A percentile compares a stretch with the other conserved stretches of the same genome.
These are phyloP conservation scores for Oscheius myriophilus DNA, from an alignment of 2,888 invertebrate species.

Conservation along the genomic window DNA sequence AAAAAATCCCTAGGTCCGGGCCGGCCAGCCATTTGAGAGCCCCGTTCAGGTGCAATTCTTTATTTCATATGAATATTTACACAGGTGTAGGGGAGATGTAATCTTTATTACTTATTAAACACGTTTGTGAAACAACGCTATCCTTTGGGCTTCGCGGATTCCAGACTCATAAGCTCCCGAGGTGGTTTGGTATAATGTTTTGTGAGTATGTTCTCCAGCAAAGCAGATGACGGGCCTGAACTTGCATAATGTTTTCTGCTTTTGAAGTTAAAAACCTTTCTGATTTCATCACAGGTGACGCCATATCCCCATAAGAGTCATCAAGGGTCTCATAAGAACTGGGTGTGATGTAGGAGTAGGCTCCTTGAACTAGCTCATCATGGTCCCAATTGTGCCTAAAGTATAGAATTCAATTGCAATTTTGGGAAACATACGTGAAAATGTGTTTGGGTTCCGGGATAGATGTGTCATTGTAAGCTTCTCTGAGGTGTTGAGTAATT, in stretches of 20 bases:
- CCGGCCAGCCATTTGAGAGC: no score
- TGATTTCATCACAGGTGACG: background rate
- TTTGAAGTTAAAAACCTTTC: background rate
- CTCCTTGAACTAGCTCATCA: conserved; percentile 38
- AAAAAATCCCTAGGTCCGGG: no score
- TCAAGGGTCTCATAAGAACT: conserved; percentile 11
- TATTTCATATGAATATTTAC: no score
- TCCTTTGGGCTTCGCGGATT: conserved; percentile 35
- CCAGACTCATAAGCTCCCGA: conserved; percentile 43
- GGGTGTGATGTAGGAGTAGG: conserved; percentile 43
- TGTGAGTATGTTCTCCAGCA: conserved; percentile 49
- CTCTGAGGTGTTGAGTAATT: conserved; percentile 14
- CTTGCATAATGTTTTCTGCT: background rate
- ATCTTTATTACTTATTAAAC: conserved; percentile 5
- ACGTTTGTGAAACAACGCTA: no score
- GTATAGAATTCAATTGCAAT: background rate
- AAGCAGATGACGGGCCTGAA: conserved; percentile 35
- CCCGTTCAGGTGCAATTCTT: no score
- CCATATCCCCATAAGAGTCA: conserved; percentile 21
- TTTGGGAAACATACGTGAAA: conserved; percentile 2
- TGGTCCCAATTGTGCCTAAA: conserved; percentile 38
- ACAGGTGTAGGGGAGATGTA: no score
- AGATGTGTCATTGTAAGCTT: conserved; percentile 8
- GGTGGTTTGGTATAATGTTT: conserved; percentile 44
- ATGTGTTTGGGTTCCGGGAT: conserved; percentile 19